Evolutionary conservation across 2,113 vertebrate genomes (phyloP).

Genomic region (Hippocampus mohnikei): DNA sequence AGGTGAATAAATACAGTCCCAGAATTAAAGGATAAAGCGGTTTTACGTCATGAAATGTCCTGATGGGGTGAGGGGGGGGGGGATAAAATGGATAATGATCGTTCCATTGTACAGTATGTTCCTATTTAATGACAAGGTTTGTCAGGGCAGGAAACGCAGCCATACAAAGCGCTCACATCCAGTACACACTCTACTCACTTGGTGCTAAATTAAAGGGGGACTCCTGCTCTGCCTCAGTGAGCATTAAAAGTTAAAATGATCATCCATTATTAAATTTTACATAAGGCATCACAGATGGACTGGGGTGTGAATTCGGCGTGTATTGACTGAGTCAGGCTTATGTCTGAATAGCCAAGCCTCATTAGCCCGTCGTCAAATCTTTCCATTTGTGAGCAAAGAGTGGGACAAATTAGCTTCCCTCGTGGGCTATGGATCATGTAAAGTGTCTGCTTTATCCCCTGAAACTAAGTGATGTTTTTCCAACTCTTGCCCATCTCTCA

Average conservation of each 20-base stretch:
- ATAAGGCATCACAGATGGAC: conserved; percentile 41
- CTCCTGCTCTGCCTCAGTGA: conserved; percentile 40
- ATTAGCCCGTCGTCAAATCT: conserved; percentile 46
- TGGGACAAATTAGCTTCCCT: conserved; percentile 24
- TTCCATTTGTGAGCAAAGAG: conserved; percentile 26
- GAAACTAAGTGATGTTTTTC: conserved; percentile 49
- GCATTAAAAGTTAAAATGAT: conserved; percentile 67
- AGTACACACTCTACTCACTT: conserved; percentile 23
- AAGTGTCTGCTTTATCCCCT: conserved; percentile 47
- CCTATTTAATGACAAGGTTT: conserved; percentile 38
- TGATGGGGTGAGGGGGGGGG: not conserved
- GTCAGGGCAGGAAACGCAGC: conserved; percentile 22
- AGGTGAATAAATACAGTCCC: conserved; percentile 3
- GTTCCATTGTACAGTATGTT: conserved; percentile 18
- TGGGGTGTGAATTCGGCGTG: conserved; percentile 28
- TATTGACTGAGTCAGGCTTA: conserved; percentile 44
- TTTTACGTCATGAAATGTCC: not conserved
- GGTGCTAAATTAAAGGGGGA: conserved; percentile 63
- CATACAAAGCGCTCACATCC: conserved; percentile 30
- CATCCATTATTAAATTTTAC: conserved; percentile 65
- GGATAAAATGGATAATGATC: conserved; percentile 16
- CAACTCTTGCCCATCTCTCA: conserved; percentile 43
- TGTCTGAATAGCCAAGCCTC: conserved; percentile 34
- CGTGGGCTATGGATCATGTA: conserved; percentile 28
- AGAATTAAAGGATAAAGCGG: not conserved